These are phyloP conservation scores for Otus sunia DNA, from an alignment of 2,113 vertebrate species.

Conservation along the genomic window DNA sequence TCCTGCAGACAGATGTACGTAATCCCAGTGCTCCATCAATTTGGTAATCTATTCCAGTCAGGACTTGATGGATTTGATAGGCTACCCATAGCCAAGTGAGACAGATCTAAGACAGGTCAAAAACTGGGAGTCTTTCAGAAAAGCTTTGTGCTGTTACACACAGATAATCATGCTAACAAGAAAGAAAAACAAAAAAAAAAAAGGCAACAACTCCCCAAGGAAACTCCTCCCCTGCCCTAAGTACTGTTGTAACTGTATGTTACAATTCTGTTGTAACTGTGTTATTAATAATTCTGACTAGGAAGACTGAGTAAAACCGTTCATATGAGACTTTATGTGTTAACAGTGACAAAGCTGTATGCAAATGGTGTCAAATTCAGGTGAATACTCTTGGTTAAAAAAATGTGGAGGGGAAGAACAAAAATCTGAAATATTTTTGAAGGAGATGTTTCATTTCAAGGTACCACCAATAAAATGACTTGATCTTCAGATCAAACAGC, in stretches of 20 bases:
- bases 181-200: not conserved
- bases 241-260: not conserved
- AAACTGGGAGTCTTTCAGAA: slow-evolving; percentile 7
- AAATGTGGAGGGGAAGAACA: not conserved
- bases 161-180: not conserved
- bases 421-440: not conserved
- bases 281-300: not conserved
- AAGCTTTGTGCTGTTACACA: not conserved
- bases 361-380: not conserved
- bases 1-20: slow-evolving; percentile 64
- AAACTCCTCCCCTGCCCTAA: not conserved
- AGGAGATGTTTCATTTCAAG: not conserved
- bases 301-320: not conserved
- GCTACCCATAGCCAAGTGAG: slow-evolving; percentile 59
- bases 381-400: not conserved
- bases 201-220: rapidly evolving
- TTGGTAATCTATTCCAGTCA: slow-evolving; percentile 74
- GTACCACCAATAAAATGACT: not conserved
- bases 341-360: not conserved
- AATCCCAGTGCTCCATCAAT: slow-evolving; percentile 63
- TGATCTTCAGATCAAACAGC: not conserved
- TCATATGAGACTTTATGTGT: not conserved
- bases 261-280: not conserved
- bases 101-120: slow-evolving; percentile 48
- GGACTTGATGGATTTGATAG: slow-evolving; percentile 69